Conservation (phyloP, 2,888 invertebrate species). For the Pachycephus smyrnensis region DNA sequence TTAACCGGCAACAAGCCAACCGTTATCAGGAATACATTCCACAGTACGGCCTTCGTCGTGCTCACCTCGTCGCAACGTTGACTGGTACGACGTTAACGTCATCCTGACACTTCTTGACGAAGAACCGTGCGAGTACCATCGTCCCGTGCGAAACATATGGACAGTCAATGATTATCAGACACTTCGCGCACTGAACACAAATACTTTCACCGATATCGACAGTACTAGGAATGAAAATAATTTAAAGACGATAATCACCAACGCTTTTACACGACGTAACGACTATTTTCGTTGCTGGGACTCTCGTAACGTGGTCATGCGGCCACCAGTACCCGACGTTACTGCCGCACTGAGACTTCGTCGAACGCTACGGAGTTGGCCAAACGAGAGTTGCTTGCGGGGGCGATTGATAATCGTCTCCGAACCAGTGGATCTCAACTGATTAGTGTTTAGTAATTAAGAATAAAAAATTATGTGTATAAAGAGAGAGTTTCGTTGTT, state of each 20-base stretch:
- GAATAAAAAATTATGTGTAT: not conserved
- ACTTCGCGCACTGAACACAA: not conserved
- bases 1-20: not conserved
- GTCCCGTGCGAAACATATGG: constrained; percentile 31
- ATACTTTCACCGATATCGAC: not conserved
- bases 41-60: constrained; percentile 28
- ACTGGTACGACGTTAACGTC: constrained; percentile 33
- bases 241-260: not conserved
- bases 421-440: constrained; percentile 1
- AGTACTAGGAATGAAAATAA: not conserved
- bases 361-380: not conserved
- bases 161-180: constrained; percentile 7
- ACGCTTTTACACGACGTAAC: not conserved
- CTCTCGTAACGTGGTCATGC: not conserved
- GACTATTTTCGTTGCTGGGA: not conserved
- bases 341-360: not conserved
- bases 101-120: constrained; percentile 51
- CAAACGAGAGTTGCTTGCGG: constrained; percentile 7
- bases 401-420: constrained; percentile 5
- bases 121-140: constrained; percentile 60
- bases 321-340: not conserved
- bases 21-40: constrained; percentile 1
- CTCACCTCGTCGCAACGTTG: constrained; percentile 57
- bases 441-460: not conserved
- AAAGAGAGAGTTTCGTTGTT: too few relatives aligned